phyloP scores from a whole-genome alignment of 2,113 vertebrate genomes.

The Psittacula cyanocephala region DNA sequence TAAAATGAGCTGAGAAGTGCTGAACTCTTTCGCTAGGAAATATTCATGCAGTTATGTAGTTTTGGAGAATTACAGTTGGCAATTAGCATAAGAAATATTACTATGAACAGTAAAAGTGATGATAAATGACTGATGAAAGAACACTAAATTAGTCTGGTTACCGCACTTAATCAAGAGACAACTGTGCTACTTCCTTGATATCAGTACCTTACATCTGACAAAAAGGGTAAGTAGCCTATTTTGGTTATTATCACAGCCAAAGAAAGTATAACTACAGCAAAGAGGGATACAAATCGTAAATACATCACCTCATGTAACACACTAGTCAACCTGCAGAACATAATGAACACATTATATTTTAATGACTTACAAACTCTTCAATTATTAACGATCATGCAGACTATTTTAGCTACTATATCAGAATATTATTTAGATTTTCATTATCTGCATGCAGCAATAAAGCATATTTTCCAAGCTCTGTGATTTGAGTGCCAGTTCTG shows the following conservation, averaged over 20 bases:
- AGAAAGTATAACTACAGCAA: constrained; percentile 22
- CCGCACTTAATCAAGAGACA: constrained; percentile 58
- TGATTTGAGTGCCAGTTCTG: not conserved
- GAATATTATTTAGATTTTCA: constrained; percentile 66
- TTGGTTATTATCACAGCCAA: not conserved
- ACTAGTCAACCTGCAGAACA: constrained; percentile 64
- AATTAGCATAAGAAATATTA: constrained; percentile 53
- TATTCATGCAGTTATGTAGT: constrained; percentile 44
- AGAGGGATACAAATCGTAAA: not conserved
- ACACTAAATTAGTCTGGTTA: constrained; percentile 58
- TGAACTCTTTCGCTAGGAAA: constrained; percentile 22
- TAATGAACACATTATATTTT: constrained; percentile 66
- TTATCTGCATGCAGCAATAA: constrained; percentile 33
- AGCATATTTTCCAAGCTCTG: not conserved
- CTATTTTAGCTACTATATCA: constrained; percentile 51
- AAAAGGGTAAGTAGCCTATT: constrained; percentile 37
- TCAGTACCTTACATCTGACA: constrained; percentile 30
- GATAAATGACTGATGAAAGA: constrained; percentile 61
- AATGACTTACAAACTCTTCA: constrained; percentile 66
- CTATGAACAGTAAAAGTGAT: constrained; percentile 34
- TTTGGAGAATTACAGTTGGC: constrained; percentile 24
- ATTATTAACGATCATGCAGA: constrained; percentile 63
- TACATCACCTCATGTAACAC: constrained; percentile 19
- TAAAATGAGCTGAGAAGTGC: not conserved
- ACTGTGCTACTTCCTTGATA: constrained; percentile 30